These are phyloP conservation scores for Psococerastis gibbosa DNA, from an alignment of 2,888 invertebrate species.

Conservation along the genomic window DNA sequence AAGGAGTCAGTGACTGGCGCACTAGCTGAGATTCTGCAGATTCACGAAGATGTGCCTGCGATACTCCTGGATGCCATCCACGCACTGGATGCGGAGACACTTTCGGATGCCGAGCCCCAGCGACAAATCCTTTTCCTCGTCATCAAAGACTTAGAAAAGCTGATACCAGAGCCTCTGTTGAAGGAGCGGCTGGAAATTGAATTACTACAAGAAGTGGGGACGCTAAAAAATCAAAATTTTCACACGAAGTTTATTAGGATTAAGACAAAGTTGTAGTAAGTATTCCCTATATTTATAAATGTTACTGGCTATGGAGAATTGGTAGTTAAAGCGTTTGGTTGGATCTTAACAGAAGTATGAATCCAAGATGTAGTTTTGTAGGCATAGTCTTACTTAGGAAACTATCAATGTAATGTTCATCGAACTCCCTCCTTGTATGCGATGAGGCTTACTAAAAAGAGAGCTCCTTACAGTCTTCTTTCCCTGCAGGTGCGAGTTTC, in stretches of 20 bases:
- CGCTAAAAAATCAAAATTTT: constrained; percentile 73
- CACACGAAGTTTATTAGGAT: constrained; percentile 93
- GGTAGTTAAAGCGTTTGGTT: background rate
- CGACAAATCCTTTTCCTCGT: constrained; percentile 57
- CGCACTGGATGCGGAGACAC: constrained; percentile 65
- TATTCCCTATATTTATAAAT: constrained; percentile 25
- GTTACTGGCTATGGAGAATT: too few relatives aligned
- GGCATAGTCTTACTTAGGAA: too few relatives aligned
- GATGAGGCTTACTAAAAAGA: too few relatives aligned
- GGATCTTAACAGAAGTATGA: background rate
- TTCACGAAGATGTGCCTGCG: constrained; percentile 64
- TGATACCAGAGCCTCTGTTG: constrained; percentile 65
- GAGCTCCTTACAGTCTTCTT: too few relatives aligned
- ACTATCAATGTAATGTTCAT: constrained; percentile 8
- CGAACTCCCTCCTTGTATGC: too few relatives aligned
- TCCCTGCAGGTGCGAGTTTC: too few relatives aligned
- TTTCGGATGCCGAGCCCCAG: constrained; percentile 48
- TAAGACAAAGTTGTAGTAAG: constrained; percentile 95
- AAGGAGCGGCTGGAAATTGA: constrained; percentile 89
- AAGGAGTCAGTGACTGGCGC: constrained; percentile 55
- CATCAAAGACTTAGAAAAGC: constrained; percentile 61
- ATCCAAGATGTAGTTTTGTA: too few relatives aligned
- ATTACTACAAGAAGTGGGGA: constrained; percentile 77
- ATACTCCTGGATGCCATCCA: constrained; percentile 69
- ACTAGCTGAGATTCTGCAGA: constrained; percentile 52